Conservation (phyloP, 2,797 vertebrate species). For the Neopelma chrysocephalum region DNA sequence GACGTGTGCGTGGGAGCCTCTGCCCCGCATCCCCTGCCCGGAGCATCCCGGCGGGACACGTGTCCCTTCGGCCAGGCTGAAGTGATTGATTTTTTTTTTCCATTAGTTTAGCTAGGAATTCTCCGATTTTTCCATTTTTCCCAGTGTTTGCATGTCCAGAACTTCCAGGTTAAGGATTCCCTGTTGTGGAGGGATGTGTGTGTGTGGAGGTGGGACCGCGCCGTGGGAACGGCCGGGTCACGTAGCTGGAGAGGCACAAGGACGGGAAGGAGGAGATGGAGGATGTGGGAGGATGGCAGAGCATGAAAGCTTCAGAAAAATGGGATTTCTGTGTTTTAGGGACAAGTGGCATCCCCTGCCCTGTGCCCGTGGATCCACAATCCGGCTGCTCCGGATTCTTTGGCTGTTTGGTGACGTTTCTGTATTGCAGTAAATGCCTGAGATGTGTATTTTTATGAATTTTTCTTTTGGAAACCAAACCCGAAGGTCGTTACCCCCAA, state of each 20-base stretch:
- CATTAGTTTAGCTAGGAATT: background rate
- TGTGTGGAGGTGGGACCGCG: background rate
- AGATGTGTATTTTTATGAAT: background rate
- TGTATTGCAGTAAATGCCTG: slow-evolving; percentile 25
- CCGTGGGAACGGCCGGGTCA: background rate
- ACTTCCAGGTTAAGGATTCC: background rate
- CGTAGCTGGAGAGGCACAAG: background rate
- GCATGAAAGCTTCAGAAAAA: background rate
- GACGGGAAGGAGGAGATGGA: background rate
- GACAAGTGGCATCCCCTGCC: background rate
- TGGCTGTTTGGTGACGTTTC: slow-evolving; percentile 3
- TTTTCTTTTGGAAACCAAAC: background rate
- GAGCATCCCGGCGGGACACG: fast-evolving
- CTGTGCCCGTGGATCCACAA: background rate
- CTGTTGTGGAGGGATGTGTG: background rate
- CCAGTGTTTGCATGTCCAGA: slow-evolving; percentile 22
- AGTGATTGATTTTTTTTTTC: background rate
- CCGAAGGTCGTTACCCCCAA: background rate
- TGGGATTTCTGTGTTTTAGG: background rate
- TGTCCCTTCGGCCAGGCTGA: background rate
- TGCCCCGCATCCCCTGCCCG: background rate
- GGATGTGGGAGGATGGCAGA: background rate
- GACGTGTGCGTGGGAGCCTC: background rate
- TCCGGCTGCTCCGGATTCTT: background rate
- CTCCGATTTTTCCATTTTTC: background rate